phyloP scores from a whole-genome alignment of 2,113 vertebrate species.

The Atrichornis clamosus region DNA sequence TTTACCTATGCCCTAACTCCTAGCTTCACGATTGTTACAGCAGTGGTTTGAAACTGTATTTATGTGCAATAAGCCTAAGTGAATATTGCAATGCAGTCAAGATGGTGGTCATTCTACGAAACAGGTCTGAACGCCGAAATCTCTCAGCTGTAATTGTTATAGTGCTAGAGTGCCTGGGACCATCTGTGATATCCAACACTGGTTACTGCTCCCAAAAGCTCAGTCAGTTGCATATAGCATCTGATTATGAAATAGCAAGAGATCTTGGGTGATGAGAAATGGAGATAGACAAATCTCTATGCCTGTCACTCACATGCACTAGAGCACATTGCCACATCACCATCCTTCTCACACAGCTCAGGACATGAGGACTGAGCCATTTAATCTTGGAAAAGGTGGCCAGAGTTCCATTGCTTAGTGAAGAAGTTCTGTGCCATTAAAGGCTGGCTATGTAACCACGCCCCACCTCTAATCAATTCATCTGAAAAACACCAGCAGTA shows the following conservation, averaged over 20 bases:
- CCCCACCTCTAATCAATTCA: neutral
- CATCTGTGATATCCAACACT: neutral
- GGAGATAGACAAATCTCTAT: neutral
- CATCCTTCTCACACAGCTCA: neutral
- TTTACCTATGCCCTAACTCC: neutral
- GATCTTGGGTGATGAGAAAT: neutral
- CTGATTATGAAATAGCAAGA: neutral
- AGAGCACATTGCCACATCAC: neutral
- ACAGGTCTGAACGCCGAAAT: neutral
- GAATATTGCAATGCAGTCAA: neutral
- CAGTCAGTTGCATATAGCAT: neutral
- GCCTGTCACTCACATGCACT: neutral
- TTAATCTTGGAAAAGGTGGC: neutral
- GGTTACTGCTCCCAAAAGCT: neutral
- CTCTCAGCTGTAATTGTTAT: neutral
- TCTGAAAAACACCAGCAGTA: neutral
- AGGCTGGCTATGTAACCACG: neutral
- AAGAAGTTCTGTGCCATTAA: neutral
- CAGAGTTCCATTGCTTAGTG: neutral
- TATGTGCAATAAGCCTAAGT: neutral
- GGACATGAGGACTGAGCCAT: neutral
- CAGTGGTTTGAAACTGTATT: neutral
- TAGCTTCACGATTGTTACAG: rapidly evolving
- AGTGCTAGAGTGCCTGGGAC: neutral
- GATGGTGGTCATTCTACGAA: neutral